These are phyloP conservation scores for Aurelia coerulea DNA, from an alignment of 30 jellyfish, hydroid and myxozoan genomes.

Conservation along the genomic window DNA sequence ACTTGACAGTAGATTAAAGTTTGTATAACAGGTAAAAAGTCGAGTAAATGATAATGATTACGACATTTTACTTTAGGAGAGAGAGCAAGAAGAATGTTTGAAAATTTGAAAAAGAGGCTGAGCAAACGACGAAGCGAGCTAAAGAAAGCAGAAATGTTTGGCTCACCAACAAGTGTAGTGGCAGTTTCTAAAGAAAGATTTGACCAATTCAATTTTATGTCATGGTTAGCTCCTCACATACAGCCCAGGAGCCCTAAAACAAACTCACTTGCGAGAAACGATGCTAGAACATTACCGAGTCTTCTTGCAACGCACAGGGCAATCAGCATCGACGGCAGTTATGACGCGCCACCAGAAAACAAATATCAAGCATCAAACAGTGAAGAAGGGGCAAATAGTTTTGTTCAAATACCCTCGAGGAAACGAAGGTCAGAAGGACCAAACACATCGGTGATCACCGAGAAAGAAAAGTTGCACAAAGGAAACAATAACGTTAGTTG, in stretches of 20 bases:
- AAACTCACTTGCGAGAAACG: neutral
- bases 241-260: constrained; percentile 23
- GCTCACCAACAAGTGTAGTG: constrained; percentile 13
- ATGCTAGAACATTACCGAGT: neutral
- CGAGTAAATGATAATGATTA: too few species aligned
- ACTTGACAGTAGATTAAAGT: too few species aligned
- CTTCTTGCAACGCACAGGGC: neutral
- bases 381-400: neutral
- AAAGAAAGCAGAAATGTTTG: constrained; percentile 33
- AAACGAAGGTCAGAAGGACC: neutral
- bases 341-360: too few species aligned
- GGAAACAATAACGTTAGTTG: neutral
- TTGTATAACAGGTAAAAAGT: too few species aligned
- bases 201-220: constrained; percentile 20
- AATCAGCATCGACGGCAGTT: neutral
- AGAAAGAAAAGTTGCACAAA: neutral
- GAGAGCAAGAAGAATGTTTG: constrained; percentile 45
- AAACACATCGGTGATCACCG: neutral
- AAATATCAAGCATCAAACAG: too few species aligned
- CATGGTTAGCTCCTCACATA: constrained; percentile 56
- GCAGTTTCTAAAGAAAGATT: constrained; percentile 14
- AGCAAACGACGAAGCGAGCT: constrained; percentile 31
- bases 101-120: constrained; percentile 52
- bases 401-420: neutral
- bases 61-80: constrained; percentile 17